Evolutionary conservation across 2,888 invertebrate species (phyloP), one percentile per base, ranked within the genome.

Genomic region (Conomelus anceps): DNA sequence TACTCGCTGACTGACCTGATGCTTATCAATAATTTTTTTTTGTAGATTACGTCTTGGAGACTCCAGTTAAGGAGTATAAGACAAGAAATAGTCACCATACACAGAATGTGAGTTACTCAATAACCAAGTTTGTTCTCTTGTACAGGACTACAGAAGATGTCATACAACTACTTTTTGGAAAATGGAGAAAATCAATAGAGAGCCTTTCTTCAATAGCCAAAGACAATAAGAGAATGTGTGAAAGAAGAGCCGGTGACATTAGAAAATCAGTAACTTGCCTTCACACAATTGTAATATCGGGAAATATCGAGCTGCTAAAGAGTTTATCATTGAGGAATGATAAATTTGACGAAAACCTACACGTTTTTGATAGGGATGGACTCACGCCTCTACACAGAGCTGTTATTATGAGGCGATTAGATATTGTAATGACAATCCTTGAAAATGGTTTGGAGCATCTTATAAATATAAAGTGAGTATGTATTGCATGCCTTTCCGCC

Each of bases 371-470:
- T 90, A 92, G 92, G 17, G 92, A 93, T 9, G 95, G 95, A 0
- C 92, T 93, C 87, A 94, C 95, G 0, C 94, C 95, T 0, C 91
- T 95, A 22, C 95, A 95, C 92, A 92, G 94, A 3, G 94, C 94
- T 41, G 94, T 95, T 1, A 93, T 93, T 89, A 93, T 93, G 87
- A 92, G 94, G 88, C 91, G 94, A 0, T 93, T 94, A 89, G 93
- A 93, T 11, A 93, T 94, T 89, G 92, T 95, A 20, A 94, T 94
- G 92, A 93, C 94, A 87, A 90, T 92, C 29, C 89, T 92, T 23
- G 91, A 91, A 89, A 90, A 90, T 85, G 63, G 63, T 4, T n/a
- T 63, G n/a, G n/a, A 63, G 63, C n/a, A 63, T n/a, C 63, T 63
- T 88, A 90, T 84, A 17, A 87, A 22, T 85, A 87, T 26, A 84